These are phyloP conservation scores for Empidonax alnorum DNA, from an alignment of 2,113 vertebrate species.

Conservation along the genomic window DNA sequence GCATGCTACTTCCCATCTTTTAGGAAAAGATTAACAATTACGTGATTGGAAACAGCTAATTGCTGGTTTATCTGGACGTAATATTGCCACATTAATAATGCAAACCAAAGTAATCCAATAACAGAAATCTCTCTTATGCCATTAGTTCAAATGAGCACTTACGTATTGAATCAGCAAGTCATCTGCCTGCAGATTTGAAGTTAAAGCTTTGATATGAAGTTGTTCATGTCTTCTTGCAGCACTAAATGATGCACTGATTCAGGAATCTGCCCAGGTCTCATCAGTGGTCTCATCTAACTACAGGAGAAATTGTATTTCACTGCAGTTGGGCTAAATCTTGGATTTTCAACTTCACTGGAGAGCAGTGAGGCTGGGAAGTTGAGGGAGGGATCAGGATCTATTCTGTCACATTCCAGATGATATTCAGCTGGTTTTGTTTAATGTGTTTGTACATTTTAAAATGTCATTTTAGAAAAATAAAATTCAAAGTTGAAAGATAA, in stretches of 20 bases:
- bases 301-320: not conserved
- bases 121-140: not conserved
- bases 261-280: not conserved
- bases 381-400: not conserved
- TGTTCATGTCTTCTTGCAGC: not conserved
- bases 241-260: not conserved
- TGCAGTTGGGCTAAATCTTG: not conserved
- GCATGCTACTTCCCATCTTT: not conserved
- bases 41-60: not conserved
- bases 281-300: not conserved
- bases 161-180: not conserved
- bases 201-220: not conserved
- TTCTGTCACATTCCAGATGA: not conserved
- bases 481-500: not conserved
- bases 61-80: not conserved
- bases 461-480: not conserved
- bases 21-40: not conserved
- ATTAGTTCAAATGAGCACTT: not conserved
- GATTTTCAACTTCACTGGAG: not conserved
- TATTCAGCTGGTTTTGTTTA: not conserved
- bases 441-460: not conserved
- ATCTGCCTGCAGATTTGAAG: not conserved
- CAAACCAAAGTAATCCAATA: not conserved
- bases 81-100: not conserved
- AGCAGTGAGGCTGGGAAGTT: fast-evolving